phyloP scores from a whole-genome alignment of 2,113 vertebrate species.

The Oncorhynchus gorbuscha region DNA sequence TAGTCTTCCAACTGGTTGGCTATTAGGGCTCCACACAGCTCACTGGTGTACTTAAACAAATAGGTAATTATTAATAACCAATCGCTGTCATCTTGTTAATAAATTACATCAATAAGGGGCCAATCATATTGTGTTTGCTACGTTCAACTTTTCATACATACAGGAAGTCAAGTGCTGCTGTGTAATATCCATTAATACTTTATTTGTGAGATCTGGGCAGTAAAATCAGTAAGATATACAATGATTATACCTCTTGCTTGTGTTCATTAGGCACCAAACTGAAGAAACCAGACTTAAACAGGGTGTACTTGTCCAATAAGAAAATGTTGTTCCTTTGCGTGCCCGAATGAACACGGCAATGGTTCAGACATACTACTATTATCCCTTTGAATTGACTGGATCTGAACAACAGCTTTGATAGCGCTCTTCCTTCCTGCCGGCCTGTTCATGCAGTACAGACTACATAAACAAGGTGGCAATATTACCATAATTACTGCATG shows the following conservation, averaged over 20 bases:
- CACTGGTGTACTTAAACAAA: slow-evolving; percentile 73
- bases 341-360: no score
- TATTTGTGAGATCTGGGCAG: slow-evolving; percentile 36
- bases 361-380: background rate
- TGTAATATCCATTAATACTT: slow-evolving; percentile 48
- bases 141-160: slow-evolving; percentile 30
- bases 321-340: no score
- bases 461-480: slow-evolving; percentile 66
- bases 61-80: slow-evolving; percentile 75
- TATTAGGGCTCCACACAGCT: slow-evolving; percentile 67
- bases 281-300: background rate
- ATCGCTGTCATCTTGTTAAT: slow-evolving; percentile 70
- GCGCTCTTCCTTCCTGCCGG: background rate
- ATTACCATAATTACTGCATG: slow-evolving; percentile 63
- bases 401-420: slow-evolving; percentile 27
- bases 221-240: background rate
- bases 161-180: slow-evolving; percentile 26
- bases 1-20: slow-evolving; percentile 41
- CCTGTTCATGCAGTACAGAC: slow-evolving; percentile 41
- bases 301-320: no score
- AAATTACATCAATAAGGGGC: slow-evolving; percentile 66
- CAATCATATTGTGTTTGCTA: slow-evolving; percentile 32
- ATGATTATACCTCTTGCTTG: no score
- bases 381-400: slow-evolving; percentile 13
- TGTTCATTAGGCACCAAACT: no score